These are phyloP conservation scores for Seira musarum DNA, from an alignment of 2,888 invertebrate species.

Conservation along the genomic window DNA sequence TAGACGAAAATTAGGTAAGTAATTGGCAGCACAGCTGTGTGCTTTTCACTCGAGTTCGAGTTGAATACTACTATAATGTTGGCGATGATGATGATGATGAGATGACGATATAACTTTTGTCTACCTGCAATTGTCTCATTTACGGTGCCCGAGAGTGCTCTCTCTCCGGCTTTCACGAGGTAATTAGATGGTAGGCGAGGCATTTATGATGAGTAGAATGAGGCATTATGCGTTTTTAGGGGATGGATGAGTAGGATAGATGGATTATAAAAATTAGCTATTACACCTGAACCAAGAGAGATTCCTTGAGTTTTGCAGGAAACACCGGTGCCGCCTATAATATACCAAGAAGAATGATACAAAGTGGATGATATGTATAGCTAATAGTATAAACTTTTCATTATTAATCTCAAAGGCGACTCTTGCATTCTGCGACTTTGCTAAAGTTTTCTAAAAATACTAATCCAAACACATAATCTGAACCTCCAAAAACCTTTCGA, in stretches of 20 bases:
- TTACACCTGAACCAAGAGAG: slow-evolving; percentile 10
- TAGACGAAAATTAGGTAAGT: slow-evolving; percentile 26
- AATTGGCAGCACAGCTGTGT: slow-evolving; percentile 47
- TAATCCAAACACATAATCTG: too few relatives aligned
- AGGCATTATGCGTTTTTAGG: slow-evolving; percentile 44
- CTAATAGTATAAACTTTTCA: too few relatives aligned
- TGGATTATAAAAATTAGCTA: slow-evolving; percentile 20
- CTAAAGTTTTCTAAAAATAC: too few relatives aligned
- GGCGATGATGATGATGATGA: slow-evolving; percentile 28
- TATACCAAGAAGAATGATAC: too few relatives aligned
- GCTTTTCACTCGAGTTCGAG: slow-evolving; percentile 27
- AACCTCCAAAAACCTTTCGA: too few relatives aligned
- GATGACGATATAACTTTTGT: neutral
- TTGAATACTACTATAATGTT: neutral
- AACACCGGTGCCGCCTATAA: too few relatives aligned
- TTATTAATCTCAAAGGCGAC: too few relatives aligned
- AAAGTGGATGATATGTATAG: too few relatives aligned
- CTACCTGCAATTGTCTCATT: slow-evolving; percentile 48
- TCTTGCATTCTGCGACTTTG: too few relatives aligned
- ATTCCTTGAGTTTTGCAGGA: too few relatives aligned
- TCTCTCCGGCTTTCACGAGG: slow-evolving; percentile 47
- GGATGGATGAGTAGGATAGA: slow-evolving; percentile 4
- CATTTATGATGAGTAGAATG: slow-evolving; percentile 58
- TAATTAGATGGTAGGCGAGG: slow-evolving; percentile 61
- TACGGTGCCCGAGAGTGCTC: slow-evolving; percentile 56